Conservation (phyloP, 2,797 vertebrate genomes). For the Ciconia nigra region DNA sequence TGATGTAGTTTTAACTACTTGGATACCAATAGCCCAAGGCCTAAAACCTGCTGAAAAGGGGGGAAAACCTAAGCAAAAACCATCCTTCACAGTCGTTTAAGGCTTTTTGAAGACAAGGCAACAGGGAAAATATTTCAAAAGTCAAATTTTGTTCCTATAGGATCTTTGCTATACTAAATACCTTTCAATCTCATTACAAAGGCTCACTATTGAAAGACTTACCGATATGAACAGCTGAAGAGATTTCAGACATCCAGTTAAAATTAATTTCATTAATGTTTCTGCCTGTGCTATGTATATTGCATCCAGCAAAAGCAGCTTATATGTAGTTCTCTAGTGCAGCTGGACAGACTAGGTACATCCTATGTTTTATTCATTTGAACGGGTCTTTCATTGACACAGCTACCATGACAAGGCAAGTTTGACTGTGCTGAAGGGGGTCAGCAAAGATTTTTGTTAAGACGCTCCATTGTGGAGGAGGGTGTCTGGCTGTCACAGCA, state of each 20-base stretch:
- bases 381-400: neutral
- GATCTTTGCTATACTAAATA: neutral
- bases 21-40: slow-evolving; percentile 66
- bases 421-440: neutral
- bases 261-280: slow-evolving; percentile 37
- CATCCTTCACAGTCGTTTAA: slow-evolving; percentile 20
- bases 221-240: slow-evolving; percentile 33
- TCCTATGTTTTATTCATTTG: slow-evolving; percentile 41
- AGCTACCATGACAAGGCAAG: slow-evolving; percentile 40
- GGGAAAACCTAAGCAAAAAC: neutral
- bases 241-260: slow-evolving; percentile 37
- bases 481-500: neutral
- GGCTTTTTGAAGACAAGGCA: neutral
- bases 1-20: slow-evolving; percentile 81
- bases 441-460: slow-evolving; percentile 31
- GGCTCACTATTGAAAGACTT: slow-evolving; percentile 31
- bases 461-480: neutral
- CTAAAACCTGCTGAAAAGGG: slow-evolving; percentile 59
- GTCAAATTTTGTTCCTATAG: neutral
- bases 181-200: slow-evolving; percentile 49
- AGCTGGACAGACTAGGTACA: neutral
- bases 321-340: neutral
- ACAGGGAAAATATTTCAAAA: neutral
- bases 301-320: neutral
- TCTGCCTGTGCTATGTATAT: neutral